phyloP scores from a whole-genome alignment of 2,888 invertebrate genomes.

The Ypsolopha scabrella region DNA sequence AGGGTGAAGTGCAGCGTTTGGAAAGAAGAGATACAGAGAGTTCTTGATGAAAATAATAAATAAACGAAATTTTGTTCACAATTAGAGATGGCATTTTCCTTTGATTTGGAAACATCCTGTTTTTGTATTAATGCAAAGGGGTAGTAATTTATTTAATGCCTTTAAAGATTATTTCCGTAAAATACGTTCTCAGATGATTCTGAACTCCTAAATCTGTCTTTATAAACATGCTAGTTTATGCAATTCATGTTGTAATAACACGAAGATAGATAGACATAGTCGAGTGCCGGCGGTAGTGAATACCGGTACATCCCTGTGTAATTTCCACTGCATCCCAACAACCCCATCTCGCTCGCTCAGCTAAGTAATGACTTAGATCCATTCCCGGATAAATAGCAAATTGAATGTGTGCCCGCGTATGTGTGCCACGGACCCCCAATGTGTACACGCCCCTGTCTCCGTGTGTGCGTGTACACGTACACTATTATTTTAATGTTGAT shows the following conservation, averaged over 20 bases:
- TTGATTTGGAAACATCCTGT: not conserved
- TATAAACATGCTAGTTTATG: slow-evolving; percentile 11
- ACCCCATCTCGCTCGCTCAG: slow-evolving; percentile 61
- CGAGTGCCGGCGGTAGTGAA: slow-evolving; percentile 21
- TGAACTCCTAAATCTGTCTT: slow-evolving; percentile 2
- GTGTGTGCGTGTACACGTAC: slow-evolving; percentile 13
- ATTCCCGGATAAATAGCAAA: slow-evolving; percentile 70
- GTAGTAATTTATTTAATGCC: too few relatives aligned
- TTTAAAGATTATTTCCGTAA: too few relatives aligned
- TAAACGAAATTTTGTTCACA: not conserved
- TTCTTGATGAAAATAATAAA: not conserved
- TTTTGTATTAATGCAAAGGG: not conserved
- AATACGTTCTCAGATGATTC: too few relatives aligned
- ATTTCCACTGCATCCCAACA: slow-evolving; percentile 56
- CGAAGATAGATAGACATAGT: slow-evolving; percentile 6
- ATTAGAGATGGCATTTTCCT: not conserved
- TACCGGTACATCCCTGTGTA: slow-evolving; percentile 45
- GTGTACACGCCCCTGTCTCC: slow-evolving; percentile 17
- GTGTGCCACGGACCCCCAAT: slow-evolving; percentile 17
- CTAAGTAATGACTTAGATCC: slow-evolving; percentile 71
- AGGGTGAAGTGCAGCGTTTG: not conserved
- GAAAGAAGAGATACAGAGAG: not conserved
- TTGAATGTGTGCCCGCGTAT: slow-evolving; percentile 57
- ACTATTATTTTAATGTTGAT: not conserved
- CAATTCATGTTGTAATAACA: slow-evolving; percentile 6